These are phyloP conservation scores for Leptocoma aspasia DNA, from an alignment of 2,113 vertebrate species.

Conservation along the genomic window DNA sequence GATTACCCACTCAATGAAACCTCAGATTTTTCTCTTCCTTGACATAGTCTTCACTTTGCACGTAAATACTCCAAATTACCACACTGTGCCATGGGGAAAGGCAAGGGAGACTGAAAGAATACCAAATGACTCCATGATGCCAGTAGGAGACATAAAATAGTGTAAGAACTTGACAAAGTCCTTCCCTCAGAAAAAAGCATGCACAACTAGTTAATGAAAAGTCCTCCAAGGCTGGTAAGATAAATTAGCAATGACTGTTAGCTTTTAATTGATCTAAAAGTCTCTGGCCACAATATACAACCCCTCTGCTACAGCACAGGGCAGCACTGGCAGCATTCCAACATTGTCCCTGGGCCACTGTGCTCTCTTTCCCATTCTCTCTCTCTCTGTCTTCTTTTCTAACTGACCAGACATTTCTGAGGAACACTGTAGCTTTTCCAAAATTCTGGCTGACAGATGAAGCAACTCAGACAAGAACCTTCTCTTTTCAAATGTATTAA, in stretches of 20 bases:
- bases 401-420: not conserved
- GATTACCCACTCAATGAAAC: not conserved
- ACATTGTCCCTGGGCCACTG: not conserved
- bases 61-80: not conserved
- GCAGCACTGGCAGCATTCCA: not conserved
- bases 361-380: not conserved
- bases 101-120: not conserved
- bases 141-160: not conserved
- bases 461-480: not conserved
- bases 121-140: not conserved
- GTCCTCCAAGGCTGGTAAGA: not conserved
- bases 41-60: not conserved
- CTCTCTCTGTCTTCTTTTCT: not conserved
- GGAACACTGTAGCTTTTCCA: not conserved
- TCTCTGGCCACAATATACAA: not conserved
- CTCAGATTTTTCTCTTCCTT: not conserved
- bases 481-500: not conserved
- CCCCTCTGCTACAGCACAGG: not conserved
- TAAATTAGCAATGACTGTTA: not conserved
- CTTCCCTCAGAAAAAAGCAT: not conserved
- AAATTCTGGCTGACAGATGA: not conserved
- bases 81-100: not conserved
- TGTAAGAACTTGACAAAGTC: not conserved
- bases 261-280: not conserved
- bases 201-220: not conserved